Percentiles rank a stretch among this genome's conserved stretches.
phyloP scores from a whole-genome alignment of 1,140 invertebrate genomes.

The Archivesica marissinica region DNA sequence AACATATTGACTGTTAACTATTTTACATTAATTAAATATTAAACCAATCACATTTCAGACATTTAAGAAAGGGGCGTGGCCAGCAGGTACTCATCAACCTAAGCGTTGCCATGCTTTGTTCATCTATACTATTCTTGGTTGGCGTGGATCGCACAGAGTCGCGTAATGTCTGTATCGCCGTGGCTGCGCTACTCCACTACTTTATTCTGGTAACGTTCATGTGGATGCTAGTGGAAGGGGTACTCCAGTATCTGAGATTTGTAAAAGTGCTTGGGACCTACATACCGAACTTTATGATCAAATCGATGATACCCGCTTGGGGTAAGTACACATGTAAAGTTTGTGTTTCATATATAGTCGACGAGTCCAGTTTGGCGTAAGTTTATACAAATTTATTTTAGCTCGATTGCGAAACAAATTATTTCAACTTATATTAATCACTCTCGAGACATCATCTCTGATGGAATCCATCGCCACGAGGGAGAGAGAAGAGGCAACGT shows the following conservation, averaged over 20 bases:
- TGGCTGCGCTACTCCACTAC: conserved; percentile 84
- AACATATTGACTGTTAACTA: no score
- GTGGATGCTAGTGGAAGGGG: conserved; percentile 85
- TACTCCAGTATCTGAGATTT: conserved; percentile 84
- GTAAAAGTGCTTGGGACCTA: conserved; percentile 84
- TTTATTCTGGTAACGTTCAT: conserved; percentile 84
- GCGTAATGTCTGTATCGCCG: conserved; percentile 75
- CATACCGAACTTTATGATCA: conserved; percentile 82
- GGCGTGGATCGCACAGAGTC: conserved; percentile 74
- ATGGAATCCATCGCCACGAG: no score
- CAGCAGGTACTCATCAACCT: conserved; percentile 80
- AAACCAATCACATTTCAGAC: conserved; percentile 74
- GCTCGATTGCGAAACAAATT: no score
- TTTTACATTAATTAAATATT: no score
- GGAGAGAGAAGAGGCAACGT: no score
- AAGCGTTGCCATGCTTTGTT: conserved; percentile 74
- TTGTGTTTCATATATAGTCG: not conserved
- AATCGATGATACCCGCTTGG: conserved; percentile 83
- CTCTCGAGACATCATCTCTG: no score
- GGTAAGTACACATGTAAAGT: conserved; percentile 81
- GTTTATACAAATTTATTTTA: no score
- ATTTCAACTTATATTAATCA: no score
- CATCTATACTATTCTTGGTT: conserved; percentile 77
- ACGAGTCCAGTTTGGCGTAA: no score
- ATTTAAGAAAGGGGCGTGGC: conserved; percentile 73